These are phyloP conservation scores for Lasioglossum zephyrum DNA, from an alignment of 2,888 invertebrate species.

Conservation along the genomic window DNA sequence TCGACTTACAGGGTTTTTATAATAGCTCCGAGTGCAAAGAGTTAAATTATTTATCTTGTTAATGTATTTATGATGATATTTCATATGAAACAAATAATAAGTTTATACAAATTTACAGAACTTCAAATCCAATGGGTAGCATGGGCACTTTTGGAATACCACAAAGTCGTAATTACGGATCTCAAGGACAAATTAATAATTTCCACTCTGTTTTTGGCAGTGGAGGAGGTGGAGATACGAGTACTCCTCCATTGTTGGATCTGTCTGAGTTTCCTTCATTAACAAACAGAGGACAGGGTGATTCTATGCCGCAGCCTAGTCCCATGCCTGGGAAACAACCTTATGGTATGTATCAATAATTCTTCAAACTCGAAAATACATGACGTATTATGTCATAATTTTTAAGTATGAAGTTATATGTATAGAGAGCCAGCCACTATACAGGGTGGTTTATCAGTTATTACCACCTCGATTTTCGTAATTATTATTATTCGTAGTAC, in stretches of 20 bases:
- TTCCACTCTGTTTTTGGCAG: constrained; percentile 93
- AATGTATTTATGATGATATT: background rate
- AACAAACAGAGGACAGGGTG: constrained; percentile 93
- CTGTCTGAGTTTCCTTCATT: constrained; percentile 97
- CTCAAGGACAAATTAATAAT: constrained; percentile 85
- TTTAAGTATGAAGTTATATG: background rate
- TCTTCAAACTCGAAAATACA: background rate
- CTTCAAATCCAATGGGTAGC: constrained; percentile 86
- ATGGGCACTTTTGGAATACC: constrained; percentile 89
- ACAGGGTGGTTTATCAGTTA: no score
- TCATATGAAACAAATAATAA: constrained; percentile 68
- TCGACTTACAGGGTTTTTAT: no score
- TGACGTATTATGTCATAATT: background rate
- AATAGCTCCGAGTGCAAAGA: no score
- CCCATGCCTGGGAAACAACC: constrained; percentile 96
- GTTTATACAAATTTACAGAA: constrained; percentile 82
- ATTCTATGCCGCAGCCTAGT: constrained; percentile 91
- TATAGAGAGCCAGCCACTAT: no score
- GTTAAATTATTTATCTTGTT: background rate
- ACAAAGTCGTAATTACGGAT: constrained; percentile 86
- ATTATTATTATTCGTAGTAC: no score
- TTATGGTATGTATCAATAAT: constrained; percentile 88
- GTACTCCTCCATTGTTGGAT: constrained; percentile 94
- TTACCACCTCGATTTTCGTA: no score
- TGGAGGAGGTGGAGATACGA: constrained; percentile 89